These are phyloP conservation scores for Plutella xylostella DNA, from an alignment of 2,888 invertebrate species.

Conservation along the genomic window DNA sequence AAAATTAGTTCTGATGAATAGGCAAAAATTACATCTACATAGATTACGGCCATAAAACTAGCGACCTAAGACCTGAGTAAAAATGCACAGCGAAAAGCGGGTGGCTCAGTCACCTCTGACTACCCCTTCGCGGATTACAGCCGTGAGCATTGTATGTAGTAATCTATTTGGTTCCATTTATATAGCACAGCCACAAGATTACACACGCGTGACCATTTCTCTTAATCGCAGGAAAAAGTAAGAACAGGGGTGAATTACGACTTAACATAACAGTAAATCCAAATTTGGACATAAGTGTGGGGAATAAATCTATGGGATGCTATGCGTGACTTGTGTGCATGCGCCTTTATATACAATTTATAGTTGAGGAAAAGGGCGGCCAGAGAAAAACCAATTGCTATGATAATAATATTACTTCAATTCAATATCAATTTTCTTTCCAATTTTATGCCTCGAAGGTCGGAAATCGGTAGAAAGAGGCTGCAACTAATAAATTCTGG, in stretches of 20 bases:
- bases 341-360: conserved; percentile 59
- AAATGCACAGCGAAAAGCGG: no score
- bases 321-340: conserved; percentile 62
- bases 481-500: no score
- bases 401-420: conserved; percentile 21
- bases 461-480: not conserved
- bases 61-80: no score
- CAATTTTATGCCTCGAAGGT: not conserved
- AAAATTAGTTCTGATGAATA: no score
- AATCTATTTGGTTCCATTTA: no score
- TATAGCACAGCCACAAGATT: no score
- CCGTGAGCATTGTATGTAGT: no score
- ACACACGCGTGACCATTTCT: conserved; percentile 23
- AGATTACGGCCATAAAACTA: no score
- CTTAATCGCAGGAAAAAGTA: conserved; percentile 32
- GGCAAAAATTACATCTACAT: no score
- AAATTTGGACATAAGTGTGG: conserved; percentile 66
- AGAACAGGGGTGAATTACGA: conserved; percentile 40
- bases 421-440: conserved; percentile 17
- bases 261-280: conserved; percentile 63
- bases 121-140: no score
- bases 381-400: conserved; percentile 4
- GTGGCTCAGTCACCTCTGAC: no score
- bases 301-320: conserved; percentile 63
- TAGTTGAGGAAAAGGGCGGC: conserved; percentile 45